These are phyloP conservation scores for Urocyon cinereoargenteus DNA, from an alignment of 2,797 vertebrate genomes.

Conservation along the genomic window DNA sequence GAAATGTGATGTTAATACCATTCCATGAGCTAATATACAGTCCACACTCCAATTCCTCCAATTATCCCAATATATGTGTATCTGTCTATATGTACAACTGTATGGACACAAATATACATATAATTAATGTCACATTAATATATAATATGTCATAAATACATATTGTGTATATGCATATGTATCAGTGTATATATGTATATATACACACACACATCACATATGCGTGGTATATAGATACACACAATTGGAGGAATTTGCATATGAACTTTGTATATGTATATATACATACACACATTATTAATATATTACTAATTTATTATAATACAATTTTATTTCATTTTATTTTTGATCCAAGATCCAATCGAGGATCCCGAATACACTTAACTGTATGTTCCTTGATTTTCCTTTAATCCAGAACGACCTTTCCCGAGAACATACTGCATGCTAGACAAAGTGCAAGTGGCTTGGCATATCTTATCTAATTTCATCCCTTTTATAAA, in stretches of 20 bases:
- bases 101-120: neutral
- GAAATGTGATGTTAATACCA: neutral
- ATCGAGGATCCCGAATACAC: neutral
- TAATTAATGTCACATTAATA: neutral
- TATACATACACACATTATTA: neutral
- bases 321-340: neutral
- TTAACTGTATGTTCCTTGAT: neutral
- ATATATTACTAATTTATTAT: neutral
- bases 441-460: neutral
- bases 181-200: neutral
- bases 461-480: neutral
- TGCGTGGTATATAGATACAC: neutral
- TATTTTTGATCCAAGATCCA: neutral
- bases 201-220: neutral
- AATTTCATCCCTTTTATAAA: constrained; percentile 6
- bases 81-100: neutral
- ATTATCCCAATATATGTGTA: neutral
- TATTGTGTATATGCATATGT: neutral
- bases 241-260: neutral
- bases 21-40: neutral
- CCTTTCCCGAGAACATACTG: neutral
- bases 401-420: neutral
- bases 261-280: neutral
- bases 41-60: neutral
- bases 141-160: neutral